Evolutionary conservation across 2,888 invertebrate species (phyloP).

Genomic region (Arrhopalites spinosus): DNA sequence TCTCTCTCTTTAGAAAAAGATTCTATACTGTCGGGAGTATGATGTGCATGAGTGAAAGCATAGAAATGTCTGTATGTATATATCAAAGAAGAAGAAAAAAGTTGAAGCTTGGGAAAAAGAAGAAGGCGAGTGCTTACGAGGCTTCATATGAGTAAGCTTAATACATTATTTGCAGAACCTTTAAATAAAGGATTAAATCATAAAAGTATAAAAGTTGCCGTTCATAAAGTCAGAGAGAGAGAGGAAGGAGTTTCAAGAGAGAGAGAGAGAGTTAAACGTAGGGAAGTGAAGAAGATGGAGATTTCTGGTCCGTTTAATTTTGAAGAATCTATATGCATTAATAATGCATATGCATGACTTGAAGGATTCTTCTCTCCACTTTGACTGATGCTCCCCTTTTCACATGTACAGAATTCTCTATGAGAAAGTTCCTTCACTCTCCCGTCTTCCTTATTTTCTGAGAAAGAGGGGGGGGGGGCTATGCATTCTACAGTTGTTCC

Average conservation of each 20-base stretch:
- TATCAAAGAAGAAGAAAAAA: background rate
- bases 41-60: too few species aligned
- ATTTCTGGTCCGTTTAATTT: slow-evolving; percentile 20
- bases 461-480: too few species aligned
- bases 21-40: too few species aligned
- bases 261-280: background rate
- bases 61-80: too few species aligned
- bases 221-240: slow-evolving; percentile 4
- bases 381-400: background rate
- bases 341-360: background rate
- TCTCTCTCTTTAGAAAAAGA: too few species aligned
- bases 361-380: background rate
- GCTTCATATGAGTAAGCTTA: background rate
- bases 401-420: background rate
- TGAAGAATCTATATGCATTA: slow-evolving; percentile 21
- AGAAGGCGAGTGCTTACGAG: background rate
- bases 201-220: slow-evolving; percentile 26
- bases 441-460: background rate
- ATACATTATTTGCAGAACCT: slow-evolving; percentile 23
- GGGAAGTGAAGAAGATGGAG: background rate
- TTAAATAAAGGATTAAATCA: slow-evolving; percentile 27
- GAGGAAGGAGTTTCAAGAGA: background rate
- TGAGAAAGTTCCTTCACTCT: background rate
- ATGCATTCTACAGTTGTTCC: background rate
- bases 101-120: background rate